A percentile compares a stretch with the other conserved stretches of the same genome.
Conservation (phyloP, 2,888 invertebrate genomes). For the Theretra japonica region DNA sequence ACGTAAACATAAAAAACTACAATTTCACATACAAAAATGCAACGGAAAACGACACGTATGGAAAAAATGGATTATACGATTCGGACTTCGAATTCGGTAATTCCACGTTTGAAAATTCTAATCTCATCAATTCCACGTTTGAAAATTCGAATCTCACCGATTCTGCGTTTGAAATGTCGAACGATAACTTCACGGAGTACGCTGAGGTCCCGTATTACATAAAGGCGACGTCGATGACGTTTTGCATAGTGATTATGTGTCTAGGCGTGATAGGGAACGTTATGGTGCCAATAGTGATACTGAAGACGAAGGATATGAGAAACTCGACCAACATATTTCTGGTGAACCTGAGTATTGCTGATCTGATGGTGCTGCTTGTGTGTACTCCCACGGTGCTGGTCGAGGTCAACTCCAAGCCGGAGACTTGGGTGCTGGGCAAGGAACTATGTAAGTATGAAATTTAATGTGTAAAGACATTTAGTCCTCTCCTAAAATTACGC, state of each 20-base stretch:
- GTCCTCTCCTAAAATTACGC: too few relatives aligned
- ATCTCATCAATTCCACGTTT: slow-evolving; percentile 52
- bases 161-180: slow-evolving; percentile 57
- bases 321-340: slow-evolving; percentile 98
- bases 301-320: slow-evolving; percentile 96
- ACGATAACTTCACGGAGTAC: slow-evolving; percentile 72
- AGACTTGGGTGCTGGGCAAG: slow-evolving; percentile 96
- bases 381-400: slow-evolving; percentile 97
- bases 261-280: slow-evolving; percentile 96
- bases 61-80: slow-evolving; percentile 33
- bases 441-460: slow-evolving; percentile 93
- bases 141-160: slow-evolving; percentile 54
- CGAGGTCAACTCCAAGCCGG: slow-evolving; percentile 96
- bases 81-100: slow-evolving; percentile 41
- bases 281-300: slow-evolving; percentile 96
- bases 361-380: slow-evolving; percentile 94
- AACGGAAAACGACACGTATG: slow-evolving; percentile 49
- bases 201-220: slow-evolving; percentile 93
- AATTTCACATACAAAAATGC: slow-evolving; percentile 58
- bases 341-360: slow-evolving; percentile 96
- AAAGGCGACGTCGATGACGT: slow-evolving; percentile 93
- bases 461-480: too few relatives aligned
- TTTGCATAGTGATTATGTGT: slow-evolving; percentile 94
- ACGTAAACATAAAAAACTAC: slow-evolving; percentile 48
- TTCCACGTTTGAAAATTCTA: slow-evolving; percentile 53